Evolutionary conservation across 1,140 invertebrate genomes (phyloP).

Genomic region (Bombus sylvicola): DNA sequence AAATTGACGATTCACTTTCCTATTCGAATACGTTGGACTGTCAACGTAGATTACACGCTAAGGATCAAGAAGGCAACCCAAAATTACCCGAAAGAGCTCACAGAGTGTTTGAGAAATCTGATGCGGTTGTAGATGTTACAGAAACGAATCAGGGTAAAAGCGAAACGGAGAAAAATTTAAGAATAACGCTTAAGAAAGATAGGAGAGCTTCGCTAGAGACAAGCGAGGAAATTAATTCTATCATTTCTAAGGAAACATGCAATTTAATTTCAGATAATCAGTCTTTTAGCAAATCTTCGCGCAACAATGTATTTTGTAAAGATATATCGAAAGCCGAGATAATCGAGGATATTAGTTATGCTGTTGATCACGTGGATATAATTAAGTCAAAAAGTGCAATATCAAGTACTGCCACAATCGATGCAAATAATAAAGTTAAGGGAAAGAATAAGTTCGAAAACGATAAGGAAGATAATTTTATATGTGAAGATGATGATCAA

Average conservation of each 20-base stretch:
- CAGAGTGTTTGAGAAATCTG: background rate
- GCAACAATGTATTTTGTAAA: background rate
- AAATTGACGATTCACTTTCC: slow-evolving; percentile 10
- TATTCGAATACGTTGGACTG: background rate
- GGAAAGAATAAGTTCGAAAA: background rate
- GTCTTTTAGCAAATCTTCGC: background rate
- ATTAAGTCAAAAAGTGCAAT: slow-evolving; percentile 37
- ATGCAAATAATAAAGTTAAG: slow-evolving; percentile 37
- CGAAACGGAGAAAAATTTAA: background rate
- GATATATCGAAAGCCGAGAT: background rate
- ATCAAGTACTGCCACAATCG: slow-evolving; percentile 41
- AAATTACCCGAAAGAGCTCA: background rate
- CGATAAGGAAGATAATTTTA: background rate
- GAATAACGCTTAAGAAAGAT: background rate
- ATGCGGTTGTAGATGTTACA: background rate
- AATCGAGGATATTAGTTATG: background rate
- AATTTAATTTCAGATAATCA: background rate
- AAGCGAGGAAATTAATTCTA: background rate
- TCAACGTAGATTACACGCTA: background rate
- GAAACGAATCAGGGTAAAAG: background rate
- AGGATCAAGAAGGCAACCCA: background rate
- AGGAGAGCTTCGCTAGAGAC: background rate
- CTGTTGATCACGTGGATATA: slow-evolving; percentile 2
- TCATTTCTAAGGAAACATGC: background rate
- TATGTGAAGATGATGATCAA: background rate